phyloP scores from a whole-genome alignment of 2,113 vertebrate genomes.

The Gymnarchus niloticus region DNA sequence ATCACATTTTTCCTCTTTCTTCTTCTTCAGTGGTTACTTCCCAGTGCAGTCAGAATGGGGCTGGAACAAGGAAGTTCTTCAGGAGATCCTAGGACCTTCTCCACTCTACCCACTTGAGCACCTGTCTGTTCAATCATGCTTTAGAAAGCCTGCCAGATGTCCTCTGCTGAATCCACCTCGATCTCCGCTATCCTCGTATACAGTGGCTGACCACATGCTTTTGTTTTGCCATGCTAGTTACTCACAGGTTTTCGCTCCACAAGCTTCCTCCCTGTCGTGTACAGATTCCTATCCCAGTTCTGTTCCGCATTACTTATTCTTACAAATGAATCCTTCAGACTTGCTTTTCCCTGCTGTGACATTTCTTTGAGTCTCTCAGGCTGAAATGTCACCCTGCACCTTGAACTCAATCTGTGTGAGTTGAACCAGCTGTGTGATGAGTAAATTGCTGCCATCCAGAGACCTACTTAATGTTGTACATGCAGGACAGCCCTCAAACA shows the following conservation, averaged over 20 bases:
- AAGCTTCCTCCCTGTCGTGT: background rate
- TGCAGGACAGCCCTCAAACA: background rate
- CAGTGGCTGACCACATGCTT: background rate
- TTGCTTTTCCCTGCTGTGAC: background rate
- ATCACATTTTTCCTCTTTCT: background rate
- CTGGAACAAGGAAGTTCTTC: background rate
- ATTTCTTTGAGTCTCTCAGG: background rate
- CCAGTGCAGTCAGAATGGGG: background rate
- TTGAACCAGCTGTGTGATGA: background rate
- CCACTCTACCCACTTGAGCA: background rate
- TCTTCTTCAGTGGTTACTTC: background rate
- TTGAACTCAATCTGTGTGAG: background rate
- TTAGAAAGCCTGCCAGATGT: background rate
- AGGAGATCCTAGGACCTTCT: background rate
- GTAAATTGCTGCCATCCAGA: background rate
- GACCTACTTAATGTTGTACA: background rate
- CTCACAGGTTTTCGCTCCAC: background rate
- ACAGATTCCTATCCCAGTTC: background rate
- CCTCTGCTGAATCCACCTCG: background rate
- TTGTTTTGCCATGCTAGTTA: conserved; percentile 8
- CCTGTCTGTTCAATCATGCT: background rate
- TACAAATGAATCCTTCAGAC: background rate
- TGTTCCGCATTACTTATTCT: background rate
- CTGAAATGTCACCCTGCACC: background rate
- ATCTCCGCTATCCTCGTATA: background rate